Evolutionary conservation across 2,797 vertebrate species (phyloP).

Genomic region (Petrocephalus schoutedeni): DNA sequence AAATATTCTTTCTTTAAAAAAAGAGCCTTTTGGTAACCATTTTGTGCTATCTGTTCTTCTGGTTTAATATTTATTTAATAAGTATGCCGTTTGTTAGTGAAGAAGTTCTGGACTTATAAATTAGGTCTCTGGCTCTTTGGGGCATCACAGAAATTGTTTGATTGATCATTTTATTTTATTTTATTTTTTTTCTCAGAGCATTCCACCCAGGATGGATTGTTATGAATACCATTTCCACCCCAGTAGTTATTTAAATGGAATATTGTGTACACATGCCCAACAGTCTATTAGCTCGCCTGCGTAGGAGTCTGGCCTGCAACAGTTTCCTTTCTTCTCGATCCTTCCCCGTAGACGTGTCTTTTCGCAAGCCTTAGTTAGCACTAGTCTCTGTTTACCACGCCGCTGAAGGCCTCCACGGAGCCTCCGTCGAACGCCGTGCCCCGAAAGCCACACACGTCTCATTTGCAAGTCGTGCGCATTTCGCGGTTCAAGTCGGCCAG

Average conservation of each 20-base stretch:
- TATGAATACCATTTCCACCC: neutral
- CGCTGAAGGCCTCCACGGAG: neutral
- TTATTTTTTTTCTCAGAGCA: neutral
- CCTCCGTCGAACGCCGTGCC: neutral
- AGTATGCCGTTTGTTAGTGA: neutral
- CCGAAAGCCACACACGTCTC: neutral
- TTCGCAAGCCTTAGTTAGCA: neutral
- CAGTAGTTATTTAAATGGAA: neutral
- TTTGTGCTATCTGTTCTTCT: neutral
- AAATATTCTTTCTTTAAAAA: no score
- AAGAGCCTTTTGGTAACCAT: neutral
- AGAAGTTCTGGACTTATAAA: neutral
- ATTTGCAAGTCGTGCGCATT: slow-evolving; percentile 19
- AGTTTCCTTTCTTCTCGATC: slow-evolving; percentile 2
- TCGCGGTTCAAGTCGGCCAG: neutral
- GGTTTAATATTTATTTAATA: neutral
- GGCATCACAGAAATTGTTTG: neutral
- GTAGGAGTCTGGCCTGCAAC: neutral
- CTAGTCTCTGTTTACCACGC: neutral
- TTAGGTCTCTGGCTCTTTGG: neutral
- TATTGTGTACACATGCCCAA: neutral
- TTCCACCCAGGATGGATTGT: neutral
- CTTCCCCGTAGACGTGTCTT: neutral
- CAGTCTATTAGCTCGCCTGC: neutral
- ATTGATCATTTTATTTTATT: neutral